Conservation (phyloP, 2,113 vertebrate species). For the Tor tambroides region DNA sequence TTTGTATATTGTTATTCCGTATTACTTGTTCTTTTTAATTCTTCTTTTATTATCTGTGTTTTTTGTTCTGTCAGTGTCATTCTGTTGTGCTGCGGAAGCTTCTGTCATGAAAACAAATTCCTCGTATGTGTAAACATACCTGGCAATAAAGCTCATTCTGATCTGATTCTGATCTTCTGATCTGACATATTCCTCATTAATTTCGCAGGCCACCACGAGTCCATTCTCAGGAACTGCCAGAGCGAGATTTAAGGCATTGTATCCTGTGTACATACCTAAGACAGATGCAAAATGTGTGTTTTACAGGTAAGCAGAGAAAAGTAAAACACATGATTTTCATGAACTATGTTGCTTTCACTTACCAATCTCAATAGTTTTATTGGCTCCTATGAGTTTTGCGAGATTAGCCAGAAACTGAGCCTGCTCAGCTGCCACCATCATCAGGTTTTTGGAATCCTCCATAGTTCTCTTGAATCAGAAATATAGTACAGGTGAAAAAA, state of each 20-base stretch:
- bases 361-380: slow-evolving; percentile 91
- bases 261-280: slow-evolving; percentile 91
- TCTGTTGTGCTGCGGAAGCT: no score
- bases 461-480: slow-evolving; percentile 78
- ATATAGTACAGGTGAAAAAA: background rate
- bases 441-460: slow-evolving; percentile 70
- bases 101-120: no score
- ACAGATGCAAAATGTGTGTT: slow-evolving; percentile 11
- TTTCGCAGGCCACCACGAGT: slow-evolving; percentile 85
- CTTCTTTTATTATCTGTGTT: no score
- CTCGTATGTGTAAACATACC: no score
- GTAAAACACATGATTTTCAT: background rate
- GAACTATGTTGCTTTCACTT: slow-evolving; percentile 13
- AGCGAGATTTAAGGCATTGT: slow-evolving; percentile 89
- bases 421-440: slow-evolving; percentile 86
- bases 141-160: no score
- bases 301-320: background rate
- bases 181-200: slow-evolving; percentile 74
- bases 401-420: slow-evolving; percentile 92
- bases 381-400: slow-evolving; percentile 84
- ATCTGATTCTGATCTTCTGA: no score
- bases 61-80: no score
- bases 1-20: no score
- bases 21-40: no score
- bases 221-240: slow-evolving; percentile 84